Conservation (phyloP, 2,113 vertebrate genomes). For the Verasper variegatus region DNA sequence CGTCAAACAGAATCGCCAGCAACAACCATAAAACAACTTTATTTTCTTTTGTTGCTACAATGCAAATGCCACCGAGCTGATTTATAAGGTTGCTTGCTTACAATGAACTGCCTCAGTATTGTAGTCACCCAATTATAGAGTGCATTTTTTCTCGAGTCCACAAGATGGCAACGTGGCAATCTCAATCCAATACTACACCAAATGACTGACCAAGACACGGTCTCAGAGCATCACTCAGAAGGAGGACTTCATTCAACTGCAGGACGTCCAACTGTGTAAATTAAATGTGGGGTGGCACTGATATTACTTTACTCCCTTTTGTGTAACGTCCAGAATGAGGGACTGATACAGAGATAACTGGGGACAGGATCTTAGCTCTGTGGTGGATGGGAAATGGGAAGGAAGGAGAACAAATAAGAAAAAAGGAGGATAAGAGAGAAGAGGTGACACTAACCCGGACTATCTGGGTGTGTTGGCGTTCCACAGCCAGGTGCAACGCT, state of each 20-base stretch:
- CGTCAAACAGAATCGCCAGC: neutral
- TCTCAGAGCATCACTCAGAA: conserved; percentile 60
- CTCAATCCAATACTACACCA: conserved; percentile 53
- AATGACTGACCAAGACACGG: conserved; percentile 34
- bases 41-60: neutral
- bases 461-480: conserved; percentile 98
- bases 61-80: conserved; percentile 46
- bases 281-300: conserved; percentile 42
- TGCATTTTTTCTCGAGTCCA: conserved; percentile 73
- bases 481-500: conserved; percentile 96
- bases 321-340: conserved; percentile 25
- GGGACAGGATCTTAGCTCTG: conserved; percentile 36
- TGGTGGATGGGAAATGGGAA: conserved; percentile 1
- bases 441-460: conserved; percentile 88
- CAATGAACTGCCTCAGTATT: conserved; percentile 29
- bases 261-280: conserved; percentile 67
- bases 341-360: conserved; percentile 29
- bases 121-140: conserved; percentile 38
- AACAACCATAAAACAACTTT: conserved; percentile 35
- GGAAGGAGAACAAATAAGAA: conserved; percentile 12
- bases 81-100: conserved; percentile 33
- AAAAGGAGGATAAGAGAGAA: neutral
- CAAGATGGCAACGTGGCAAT: conserved; percentile 81
- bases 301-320: conserved; percentile 16
- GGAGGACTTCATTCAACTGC: conserved; percentile 67